Evolutionary conservation across 2,797 vertebrate species (phyloP), one percentile per base, ranked within the genome.

Genomic region (Todus mexicanus): DNA sequence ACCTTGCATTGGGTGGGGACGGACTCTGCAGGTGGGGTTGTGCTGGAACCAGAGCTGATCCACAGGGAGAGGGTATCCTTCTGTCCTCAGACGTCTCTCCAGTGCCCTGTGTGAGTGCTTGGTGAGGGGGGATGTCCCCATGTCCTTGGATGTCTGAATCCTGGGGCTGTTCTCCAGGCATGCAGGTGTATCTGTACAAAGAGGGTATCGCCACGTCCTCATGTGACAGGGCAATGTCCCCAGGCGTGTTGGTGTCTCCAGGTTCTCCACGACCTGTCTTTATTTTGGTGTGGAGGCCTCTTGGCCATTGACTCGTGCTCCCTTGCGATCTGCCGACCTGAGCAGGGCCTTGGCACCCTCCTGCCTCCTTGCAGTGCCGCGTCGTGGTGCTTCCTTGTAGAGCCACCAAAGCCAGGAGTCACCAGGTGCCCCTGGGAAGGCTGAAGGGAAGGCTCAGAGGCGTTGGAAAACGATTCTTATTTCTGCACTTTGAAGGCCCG

Each of bases 271-370:
- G 3, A 6, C 26, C 31, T 51, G 50, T 15, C 27, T 20, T 27
- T 37, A 15, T 31, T 50, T 78, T 27, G 31, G 21, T 20, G 3
- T 11, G 7, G 20, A 23, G 8, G 19, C 1, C 0, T 9, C 23
- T 59, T 40, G 7, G 50, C 12, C 5, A 0, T n/a, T 18, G 59
- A 3, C 9, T 47, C 4, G 5, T 3, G 9, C 27, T 92, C n/a
- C 18, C 12, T 7, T 25, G 43, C 1, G 1, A 11, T 25, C n/a
- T 61, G 15, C 31, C 0, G 2, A 23, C 54, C 22, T 0, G 0
- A 54, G 35, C 72, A 64, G 63, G 22, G 15, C 59, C 54, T 51
- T 22, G 60, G 10, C 7, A 7, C 11, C 31, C 21, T 35, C 12
- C 60, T 29, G 42, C 51, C 17, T 22, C 8, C 22, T 29, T 11